Base-by-base conservation (phyloP, 2,113 vertebrate species). In the Bos javanicus region DNA sequence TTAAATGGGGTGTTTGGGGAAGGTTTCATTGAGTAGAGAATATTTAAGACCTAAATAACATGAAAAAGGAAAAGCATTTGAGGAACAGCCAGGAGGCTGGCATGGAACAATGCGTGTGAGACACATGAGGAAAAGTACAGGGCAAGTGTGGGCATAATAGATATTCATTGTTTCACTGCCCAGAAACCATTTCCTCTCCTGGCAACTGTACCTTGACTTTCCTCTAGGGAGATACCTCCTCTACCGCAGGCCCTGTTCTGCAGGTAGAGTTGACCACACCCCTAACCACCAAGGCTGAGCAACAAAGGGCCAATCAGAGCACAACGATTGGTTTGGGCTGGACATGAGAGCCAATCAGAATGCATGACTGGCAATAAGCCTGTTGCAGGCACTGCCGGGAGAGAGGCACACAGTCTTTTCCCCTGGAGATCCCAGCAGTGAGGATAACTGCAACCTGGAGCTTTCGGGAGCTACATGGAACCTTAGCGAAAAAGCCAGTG, bases 181-280 rank as follows among this genome's bases (percentile, higher is more conserved):
- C 54, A 5, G 94, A 85, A 97, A 85, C 87, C 33, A 23, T 62
- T 90, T 82, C 71, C 57, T 56, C 60, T 95, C 94, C 96, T 84
- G 81, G 92, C 62, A 97, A 96, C 80, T 17, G 16, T 4, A 28
- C 25, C 56, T 57, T 33, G 64, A 33, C 52, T 57, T 80, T 93
- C 84, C 89, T 84, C 93, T 76, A 21, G 74, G 91, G 80, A 95
- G 39, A 30, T 85, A 81, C 84, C n/a, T 43, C 36, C n/a, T 52
- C 43, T 43, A 25, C 33, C 17, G 4, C 2, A 60, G 57, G n/a
- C 39, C 43, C 28, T 64, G 17, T 3, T 64, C 52, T 80, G 62
- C 76, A 10, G 71, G 46, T 85, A 83, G 46, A 76, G 52, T 56
- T 87, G 46, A 76, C 56, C 10, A 94, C 76, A 56, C n/a, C 87